These are phyloP conservation scores for Scatophagus argus DNA, from an alignment of 2,113 vertebrate species.

Conservation along the genomic window DNA sequence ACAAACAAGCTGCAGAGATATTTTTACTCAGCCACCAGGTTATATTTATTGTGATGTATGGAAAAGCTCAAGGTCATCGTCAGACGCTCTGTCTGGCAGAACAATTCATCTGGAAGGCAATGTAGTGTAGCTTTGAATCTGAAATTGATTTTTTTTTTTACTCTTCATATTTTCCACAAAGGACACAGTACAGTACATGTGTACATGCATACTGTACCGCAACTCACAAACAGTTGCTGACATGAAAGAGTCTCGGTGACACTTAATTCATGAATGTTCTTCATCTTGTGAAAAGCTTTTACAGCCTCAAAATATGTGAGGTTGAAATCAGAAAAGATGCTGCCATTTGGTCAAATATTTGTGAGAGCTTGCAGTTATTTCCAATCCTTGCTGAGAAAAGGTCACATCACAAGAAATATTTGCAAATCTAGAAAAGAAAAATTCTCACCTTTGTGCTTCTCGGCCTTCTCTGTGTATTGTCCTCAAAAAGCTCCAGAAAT, in stretches of 20 bases:
- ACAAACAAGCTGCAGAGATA: background rate
- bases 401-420: background rate
- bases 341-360: background rate
- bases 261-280: background rate
- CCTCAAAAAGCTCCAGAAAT: background rate
- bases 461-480: background rate
- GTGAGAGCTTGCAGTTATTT: background rate
- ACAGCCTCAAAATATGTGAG: too few relatives aligned
- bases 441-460: background rate
- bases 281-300: background rate
- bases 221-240: background rate
- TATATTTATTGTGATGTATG: background rate
- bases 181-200: background rate
- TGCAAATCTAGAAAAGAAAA: background rate
- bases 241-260: background rate
- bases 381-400: background rate
- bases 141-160: conserved; percentile 8
- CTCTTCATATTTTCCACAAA: conserved; percentile 1
- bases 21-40: background rate
- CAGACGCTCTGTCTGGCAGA: background rate
- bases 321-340: background rate
- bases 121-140: conserved; percentile 23
- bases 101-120: conserved; percentile 8
- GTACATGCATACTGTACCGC: background rate
- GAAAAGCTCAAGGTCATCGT: background rate